phyloP scores from a whole-genome alignment of 1,140 invertebrate species.

The Phocides pigmalion region DNA sequence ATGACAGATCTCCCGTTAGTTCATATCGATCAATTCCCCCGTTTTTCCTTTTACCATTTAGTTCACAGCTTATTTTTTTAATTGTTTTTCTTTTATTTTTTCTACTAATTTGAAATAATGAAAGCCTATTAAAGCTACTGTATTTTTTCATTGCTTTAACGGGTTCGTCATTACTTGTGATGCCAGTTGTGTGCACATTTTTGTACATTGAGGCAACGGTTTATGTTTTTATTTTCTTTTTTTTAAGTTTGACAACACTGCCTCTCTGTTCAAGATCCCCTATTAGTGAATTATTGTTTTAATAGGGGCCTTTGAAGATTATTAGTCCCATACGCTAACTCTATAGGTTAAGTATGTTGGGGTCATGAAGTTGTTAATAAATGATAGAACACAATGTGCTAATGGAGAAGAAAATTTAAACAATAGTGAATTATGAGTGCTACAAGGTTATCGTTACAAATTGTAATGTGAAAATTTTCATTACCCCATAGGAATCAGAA shows the following conservation, averaged over 20 bases:
- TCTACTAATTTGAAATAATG: conserved; percentile 58
- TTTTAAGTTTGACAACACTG: conserved; percentile 28
- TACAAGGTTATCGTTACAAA: not conserved
- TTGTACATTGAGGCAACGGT: conserved; percentile 42
- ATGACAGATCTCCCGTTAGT: not conserved
- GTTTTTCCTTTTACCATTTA: conserved; percentile 33
- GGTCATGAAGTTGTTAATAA: conserved; percentile 13
- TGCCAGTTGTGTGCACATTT: conserved; percentile 42
- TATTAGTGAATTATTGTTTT: conserved; percentile 39
- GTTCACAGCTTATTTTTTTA: conserved; percentile 73
- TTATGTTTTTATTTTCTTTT: conserved; percentile 12
- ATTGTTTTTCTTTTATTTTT: conserved; percentile 49
- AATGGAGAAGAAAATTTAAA: not conserved
- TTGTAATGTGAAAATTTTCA: conserved; percentile 8
- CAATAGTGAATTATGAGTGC: not conserved
- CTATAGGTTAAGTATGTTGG: conserved; percentile 37
- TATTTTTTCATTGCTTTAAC: conserved; percentile 27
- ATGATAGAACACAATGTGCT: too few species aligned
- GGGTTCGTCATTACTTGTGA: not conserved
- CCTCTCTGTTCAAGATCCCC: conserved; percentile 40
- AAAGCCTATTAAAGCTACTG: conserved; percentile 34
- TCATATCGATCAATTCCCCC: conserved; percentile 13
- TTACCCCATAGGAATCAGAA: conserved; percentile 33
- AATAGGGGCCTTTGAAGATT: conserved; percentile 46
- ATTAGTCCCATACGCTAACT: conserved; percentile 52